phyloP scores from a whole-genome alignment of 1,140 invertebrate genomes.

The Oryzaephilus surinamensis region DNA sequence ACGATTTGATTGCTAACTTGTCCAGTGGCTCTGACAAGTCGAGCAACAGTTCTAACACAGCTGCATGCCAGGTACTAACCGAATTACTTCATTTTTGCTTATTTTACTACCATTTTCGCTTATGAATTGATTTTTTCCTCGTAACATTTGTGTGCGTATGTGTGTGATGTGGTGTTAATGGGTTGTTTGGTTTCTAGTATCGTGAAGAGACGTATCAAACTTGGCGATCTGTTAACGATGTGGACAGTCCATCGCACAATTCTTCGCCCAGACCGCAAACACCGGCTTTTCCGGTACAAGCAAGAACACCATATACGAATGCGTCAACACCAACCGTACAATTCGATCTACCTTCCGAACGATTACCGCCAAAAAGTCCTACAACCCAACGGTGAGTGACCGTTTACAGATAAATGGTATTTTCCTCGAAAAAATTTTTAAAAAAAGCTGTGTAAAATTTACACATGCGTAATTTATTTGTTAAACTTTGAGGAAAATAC shows the following conservation, averaged over 20 bases:
- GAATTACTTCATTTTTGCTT: slow-evolving; percentile 11
- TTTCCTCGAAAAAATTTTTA: neutral
- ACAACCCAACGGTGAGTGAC: slow-evolving; percentile 55
- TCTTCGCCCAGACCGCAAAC: slow-evolving; percentile 62
- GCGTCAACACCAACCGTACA: slow-evolving; percentile 48
- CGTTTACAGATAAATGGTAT: neutral
- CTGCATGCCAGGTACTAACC: slow-evolving; percentile 37
- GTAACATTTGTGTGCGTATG: no score
- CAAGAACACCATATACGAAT: slow-evolving; percentile 71
- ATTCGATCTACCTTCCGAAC: slow-evolving; percentile 44
- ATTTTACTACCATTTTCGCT: slow-evolving; percentile 3
- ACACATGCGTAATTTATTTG: slow-evolving; percentile 4
- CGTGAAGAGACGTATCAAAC: slow-evolving; percentile 55
- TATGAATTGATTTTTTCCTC: neutral
- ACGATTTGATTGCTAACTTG: slow-evolving; percentile 34
- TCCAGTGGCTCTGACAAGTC: slow-evolving; percentile 33
- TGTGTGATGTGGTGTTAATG: neutral
- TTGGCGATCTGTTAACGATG: slow-evolving; percentile 46
- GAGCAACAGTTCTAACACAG: slow-evolving; percentile 32
- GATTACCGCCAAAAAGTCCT: slow-evolving; percentile 59
- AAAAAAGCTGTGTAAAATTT: slow-evolving; percentile 2
- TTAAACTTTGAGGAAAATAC: neutral
- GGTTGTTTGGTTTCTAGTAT: slow-evolving; percentile 35
- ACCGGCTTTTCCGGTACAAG: slow-evolving; percentile 80
- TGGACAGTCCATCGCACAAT: slow-evolving; percentile 39